Evolutionary conservation across 2,797 vertebrate genomes (phyloP).

Genomic region (Liasis olivaceus): DNA sequence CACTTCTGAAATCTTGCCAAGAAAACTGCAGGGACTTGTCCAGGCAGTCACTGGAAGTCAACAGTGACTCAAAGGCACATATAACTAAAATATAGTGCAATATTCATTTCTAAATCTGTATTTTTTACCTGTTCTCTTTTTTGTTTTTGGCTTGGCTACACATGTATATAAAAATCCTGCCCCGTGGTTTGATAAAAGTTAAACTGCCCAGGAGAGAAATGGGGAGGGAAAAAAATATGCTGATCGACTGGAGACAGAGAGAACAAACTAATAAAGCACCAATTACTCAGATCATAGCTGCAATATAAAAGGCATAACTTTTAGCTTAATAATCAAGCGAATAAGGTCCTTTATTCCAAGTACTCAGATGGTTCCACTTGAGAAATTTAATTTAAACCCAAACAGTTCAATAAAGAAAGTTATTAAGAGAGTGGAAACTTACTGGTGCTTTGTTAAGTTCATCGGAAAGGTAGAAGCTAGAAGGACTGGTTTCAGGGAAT

Average conservation of each 20-base stretch:
- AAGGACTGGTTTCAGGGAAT: neutral
- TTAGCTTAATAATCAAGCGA: constrained; percentile 16
- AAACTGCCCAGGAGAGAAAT: neutral
- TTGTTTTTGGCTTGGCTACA: neutral
- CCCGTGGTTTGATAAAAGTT: neutral
- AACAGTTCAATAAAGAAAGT: constrained; percentile 6
- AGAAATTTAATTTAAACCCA: constrained; percentile 23
- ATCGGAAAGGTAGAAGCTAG: neutral
- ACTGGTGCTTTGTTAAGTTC: neutral
- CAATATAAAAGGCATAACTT: constrained; percentile 18
- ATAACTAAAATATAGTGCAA: neutral
- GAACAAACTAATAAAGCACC: constrained; percentile 6
- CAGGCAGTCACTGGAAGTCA: neutral
- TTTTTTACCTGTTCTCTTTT: neutral
- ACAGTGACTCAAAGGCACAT: neutral
- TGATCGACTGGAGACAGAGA: neutral
- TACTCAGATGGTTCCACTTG: constrained; percentile 10
- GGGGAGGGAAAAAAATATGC: neutral
- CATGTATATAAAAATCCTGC: neutral
- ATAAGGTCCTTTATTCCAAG: constrained; percentile 8
- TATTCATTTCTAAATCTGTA: neutral
- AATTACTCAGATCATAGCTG: constrained; percentile 6
- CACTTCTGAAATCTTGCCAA: neutral
- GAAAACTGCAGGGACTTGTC: too few relatives aligned
- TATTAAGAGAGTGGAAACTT: neutral